Evolutionary conservation across 2,113 vertebrate species (phyloP).

Genomic region (Nannobrachium achirus): DNA sequence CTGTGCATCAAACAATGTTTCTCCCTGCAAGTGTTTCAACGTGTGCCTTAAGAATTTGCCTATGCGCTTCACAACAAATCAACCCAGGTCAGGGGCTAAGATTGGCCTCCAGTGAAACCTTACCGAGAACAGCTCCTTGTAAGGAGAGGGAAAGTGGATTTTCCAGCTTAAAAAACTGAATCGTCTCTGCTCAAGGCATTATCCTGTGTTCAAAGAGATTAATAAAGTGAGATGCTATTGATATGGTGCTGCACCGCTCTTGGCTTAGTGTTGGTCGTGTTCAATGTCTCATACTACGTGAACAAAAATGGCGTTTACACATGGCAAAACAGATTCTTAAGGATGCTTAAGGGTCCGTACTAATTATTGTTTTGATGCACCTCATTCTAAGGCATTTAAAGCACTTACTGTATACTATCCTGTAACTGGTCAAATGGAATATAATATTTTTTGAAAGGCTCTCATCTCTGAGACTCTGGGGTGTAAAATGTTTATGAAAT

Average conservation of each 20-base stretch:
- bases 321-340: constrained; percentile 1
- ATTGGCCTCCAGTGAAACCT: constrained; percentile 74
- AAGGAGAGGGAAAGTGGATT: constrained; percentile 70
- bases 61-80: constrained; percentile 68
- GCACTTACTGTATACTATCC: neutral
- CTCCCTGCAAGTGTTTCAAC: constrained; percentile 70
- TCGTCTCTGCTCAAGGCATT: constrained; percentile 74
- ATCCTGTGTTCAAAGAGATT: constrained; percentile 75
- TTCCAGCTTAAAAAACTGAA: constrained; percentile 75
- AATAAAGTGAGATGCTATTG: constrained; percentile 77
- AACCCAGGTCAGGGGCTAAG: constrained; percentile 76
- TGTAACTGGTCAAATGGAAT: neutral
- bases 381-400: constrained; percentile 11
- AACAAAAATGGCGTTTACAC: constrained; percentile 22
- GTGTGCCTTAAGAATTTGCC: constrained; percentile 72
- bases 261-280: constrained; percentile 48
- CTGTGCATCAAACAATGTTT: constrained; percentile 67
- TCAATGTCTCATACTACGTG: constrained; percentile 36
- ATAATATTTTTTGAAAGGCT: neutral
- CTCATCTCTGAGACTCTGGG: neutral
- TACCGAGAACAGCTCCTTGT: constrained; percentile 53
- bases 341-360: constrained; percentile 20
- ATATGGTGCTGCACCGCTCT: constrained; percentile 56
- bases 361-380: constrained; percentile 18
- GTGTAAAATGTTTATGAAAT: constrained; percentile 8